phyloP scores from a whole-genome alignment of 2,797 vertebrate genomes.

The Anabas testudineus region DNA sequence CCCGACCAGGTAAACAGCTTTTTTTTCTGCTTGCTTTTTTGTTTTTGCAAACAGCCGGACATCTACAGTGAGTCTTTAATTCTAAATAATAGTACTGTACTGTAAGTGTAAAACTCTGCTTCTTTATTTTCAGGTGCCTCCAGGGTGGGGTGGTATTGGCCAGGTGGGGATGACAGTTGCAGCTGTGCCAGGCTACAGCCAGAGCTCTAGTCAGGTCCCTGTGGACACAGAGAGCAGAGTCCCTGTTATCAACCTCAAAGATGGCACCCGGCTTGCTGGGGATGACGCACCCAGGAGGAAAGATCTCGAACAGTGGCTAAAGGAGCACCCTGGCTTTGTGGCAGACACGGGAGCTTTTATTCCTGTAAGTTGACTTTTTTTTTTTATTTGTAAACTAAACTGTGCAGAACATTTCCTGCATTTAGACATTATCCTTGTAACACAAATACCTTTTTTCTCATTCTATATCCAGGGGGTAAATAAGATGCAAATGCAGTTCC shows the following conservation, averaged over 20 bases:
- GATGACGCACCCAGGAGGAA: slow-evolving; percentile 95
- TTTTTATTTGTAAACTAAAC: neutral
- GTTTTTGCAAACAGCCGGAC: neutral
- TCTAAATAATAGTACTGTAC: neutral
- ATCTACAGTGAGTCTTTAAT: neutral
- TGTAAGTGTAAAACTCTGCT: neutral
- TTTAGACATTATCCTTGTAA: neutral
- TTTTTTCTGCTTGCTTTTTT: neutral
- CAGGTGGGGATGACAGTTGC: slow-evolving; percentile 83
- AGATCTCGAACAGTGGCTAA: slow-evolving; percentile 95
- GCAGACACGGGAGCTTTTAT: slow-evolving; percentile 96
- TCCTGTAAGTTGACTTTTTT: slow-evolving; percentile 84
- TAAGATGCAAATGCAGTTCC: slow-evolving; percentile 93
- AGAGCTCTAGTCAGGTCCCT: slow-evolving; percentile 81
- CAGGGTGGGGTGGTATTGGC: slow-evolving; percentile 87
- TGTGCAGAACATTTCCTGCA: neutral
- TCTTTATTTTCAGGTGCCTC: slow-evolving; percentile 83
- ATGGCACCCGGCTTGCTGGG: slow-evolving; percentile 96
- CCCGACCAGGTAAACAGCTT: slow-evolving; percentile 86
- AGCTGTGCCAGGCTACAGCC: slow-evolving; percentile 77
- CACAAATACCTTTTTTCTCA: neutral
- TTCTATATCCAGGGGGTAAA: slow-evolving; percentile 78
- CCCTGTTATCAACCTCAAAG: slow-evolving; percentile 97
- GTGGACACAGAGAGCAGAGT: slow-evolving; percentile 91
- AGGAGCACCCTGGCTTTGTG: slow-evolving; percentile 96